These are phyloP conservation scores for Lasioglossum leucozonium DNA, from an alignment of 2,888 invertebrate species.

Conservation along the genomic window DNA sequence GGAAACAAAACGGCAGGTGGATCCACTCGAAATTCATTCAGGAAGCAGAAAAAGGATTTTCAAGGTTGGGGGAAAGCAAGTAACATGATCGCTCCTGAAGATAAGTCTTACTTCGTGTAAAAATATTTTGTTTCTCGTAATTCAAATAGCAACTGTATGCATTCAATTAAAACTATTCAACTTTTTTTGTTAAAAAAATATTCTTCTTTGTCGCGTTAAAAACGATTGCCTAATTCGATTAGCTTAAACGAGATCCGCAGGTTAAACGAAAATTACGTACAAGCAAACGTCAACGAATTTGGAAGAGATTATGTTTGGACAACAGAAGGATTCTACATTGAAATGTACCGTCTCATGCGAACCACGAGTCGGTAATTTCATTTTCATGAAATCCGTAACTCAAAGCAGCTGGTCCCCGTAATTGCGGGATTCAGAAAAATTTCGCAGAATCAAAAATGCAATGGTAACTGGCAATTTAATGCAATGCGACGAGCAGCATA, in stretches of 20 bases:
- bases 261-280: not conserved
- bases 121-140: not conserved
- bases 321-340: not conserved
- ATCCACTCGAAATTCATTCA: conserved; percentile 78
- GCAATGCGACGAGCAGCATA: not conserved
- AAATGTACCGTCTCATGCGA: not conserved
- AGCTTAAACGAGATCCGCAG: not conserved
- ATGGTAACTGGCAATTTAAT: not conserved
- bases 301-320: not conserved
- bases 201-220: too few relatives aligned
- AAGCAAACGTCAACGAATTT: not conserved
- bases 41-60: conserved; percentile 54
- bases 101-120: not conserved
- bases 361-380: not conserved
- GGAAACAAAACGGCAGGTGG: conserved; percentile 78
- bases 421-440: conserved; percentile 9
- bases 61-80: conserved; percentile 49
- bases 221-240: too few relatives aligned
- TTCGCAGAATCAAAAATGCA: not conserved
- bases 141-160: not conserved
- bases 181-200: too few relatives aligned
- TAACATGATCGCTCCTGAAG: not conserved
- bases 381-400: not conserved
- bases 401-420: not conserved
- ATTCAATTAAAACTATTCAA: not conserved